These are phyloP conservation scores for Catamblyrhynchus diadema DNA, from an alignment of 2,797 vertebrate genomes.

Conservation along the genomic window DNA sequence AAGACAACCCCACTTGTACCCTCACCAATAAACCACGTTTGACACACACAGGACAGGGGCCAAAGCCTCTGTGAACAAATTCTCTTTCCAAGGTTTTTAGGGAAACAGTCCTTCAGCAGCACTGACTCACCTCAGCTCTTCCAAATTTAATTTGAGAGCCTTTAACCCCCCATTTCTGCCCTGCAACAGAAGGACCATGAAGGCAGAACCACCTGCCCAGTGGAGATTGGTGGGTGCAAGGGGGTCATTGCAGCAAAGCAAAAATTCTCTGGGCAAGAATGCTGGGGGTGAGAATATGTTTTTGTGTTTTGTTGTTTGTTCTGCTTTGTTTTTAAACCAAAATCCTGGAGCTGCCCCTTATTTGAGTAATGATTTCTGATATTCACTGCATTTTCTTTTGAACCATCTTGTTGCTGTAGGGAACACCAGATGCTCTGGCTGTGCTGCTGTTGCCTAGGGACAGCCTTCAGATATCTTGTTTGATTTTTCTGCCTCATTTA, in stretches of 20 bases:
- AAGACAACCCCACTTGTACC: accelerated
- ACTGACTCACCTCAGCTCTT: not conserved
- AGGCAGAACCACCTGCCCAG: not conserved
- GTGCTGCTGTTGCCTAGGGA: not conserved
- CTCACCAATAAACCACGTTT: too few relatives aligned
- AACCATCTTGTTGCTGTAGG: not conserved
- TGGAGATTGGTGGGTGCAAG: not conserved
- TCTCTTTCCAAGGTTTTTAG: not conserved
- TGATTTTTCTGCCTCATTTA: not conserved
- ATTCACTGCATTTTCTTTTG: not conserved
- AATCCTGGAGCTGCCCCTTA: not conserved
- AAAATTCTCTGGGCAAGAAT: not conserved
- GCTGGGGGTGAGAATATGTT: accelerated
- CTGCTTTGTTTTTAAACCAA: accelerated
- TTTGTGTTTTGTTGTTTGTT: not conserved
- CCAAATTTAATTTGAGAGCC: not conserved
- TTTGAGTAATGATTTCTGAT: not conserved
- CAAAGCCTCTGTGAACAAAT: not conserved
- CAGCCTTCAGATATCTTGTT: not conserved
- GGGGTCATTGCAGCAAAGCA: not conserved
- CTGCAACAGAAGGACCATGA: not conserved
- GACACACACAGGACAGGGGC: accelerated
- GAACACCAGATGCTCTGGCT: slow-evolving; percentile 2
- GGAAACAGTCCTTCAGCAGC: not conserved
- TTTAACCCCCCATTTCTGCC: not conserved